Conservation (phyloP, 2,888 invertebrate genomes). For the Drosophila colorata region DNA sequence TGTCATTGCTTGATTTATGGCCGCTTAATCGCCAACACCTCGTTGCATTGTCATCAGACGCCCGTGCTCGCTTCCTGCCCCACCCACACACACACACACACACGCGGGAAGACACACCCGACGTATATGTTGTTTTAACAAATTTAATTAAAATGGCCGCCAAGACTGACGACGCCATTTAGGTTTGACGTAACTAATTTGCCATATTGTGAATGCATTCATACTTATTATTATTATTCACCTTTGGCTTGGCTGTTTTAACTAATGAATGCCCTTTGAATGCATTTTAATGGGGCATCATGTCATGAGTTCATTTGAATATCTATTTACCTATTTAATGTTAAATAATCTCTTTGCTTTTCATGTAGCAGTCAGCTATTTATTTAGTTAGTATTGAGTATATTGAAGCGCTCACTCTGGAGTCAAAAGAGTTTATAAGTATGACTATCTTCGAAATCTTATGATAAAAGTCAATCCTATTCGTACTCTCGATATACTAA, state of each 20-base stretch:
- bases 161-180: conserved; percentile 27
- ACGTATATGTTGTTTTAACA: conserved; percentile 20
- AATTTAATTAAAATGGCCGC: conserved; percentile 48
- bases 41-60: conserved; percentile 54
- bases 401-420: too few relatives aligned
- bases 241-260: neutral
- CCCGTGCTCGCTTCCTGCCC: neutral
- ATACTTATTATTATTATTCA: neutral
- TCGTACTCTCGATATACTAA: too few relatives aligned
- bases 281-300: conserved; percentile 2
- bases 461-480: too few relatives aligned
- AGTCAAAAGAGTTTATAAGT: too few relatives aligned
- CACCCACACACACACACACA: conserved; percentile 10
- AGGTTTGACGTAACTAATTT: conserved; percentile 6
- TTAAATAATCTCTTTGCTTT: too few relatives aligned
- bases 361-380: too few relatives aligned
- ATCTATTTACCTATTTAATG: too few relatives aligned
- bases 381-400: too few relatives aligned
- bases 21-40: conserved; percentile 50
- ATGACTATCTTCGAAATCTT: too few relatives aligned
- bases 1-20: conserved; percentile 48
- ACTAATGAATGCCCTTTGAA: conserved; percentile 1
- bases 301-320: too few relatives aligned
- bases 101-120: neutral
- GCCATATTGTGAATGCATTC: neutral